A percentile compares a stretch with the other conserved stretches of the same genome.
phyloP scores from a whole-genome alignment of 2,797 vertebrate species.

The Periophthalmus magnuspinnatus region DNA sequence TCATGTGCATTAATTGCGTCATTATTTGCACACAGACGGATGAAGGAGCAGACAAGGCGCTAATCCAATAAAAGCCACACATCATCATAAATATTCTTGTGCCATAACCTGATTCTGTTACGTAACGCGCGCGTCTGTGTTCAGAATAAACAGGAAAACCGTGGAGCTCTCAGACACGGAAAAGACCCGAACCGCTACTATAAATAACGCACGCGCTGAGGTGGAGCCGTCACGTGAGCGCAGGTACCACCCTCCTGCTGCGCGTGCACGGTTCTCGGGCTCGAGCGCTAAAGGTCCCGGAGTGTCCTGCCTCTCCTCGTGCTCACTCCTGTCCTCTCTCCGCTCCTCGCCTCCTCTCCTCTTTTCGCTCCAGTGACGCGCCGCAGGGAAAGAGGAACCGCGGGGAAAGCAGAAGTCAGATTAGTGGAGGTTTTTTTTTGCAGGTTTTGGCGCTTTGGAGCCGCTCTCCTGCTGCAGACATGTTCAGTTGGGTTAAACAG shows the following conservation, averaged over 20 bases:
- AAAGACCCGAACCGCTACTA: background rate
- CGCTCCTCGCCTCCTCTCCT: background rate
- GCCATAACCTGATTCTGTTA: too few species aligned
- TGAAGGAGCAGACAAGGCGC: too few species aligned
- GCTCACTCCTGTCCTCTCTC: background rate
- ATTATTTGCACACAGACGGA: too few species aligned
- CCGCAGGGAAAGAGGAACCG: background rate
- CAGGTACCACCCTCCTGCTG: slow-evolving; percentile 9
- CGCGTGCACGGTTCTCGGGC: slow-evolving; percentile 2
- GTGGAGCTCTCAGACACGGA: too few species aligned
- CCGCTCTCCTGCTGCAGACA: slow-evolving; percentile 33
- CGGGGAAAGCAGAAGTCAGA: background rate
- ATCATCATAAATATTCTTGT: too few species aligned
- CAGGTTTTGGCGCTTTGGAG: background rate
- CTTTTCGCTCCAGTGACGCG: background rate
- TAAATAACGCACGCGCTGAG: background rate
- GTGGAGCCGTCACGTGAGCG: background rate
- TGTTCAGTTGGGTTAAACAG: slow-evolving; percentile 93
- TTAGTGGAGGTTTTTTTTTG: too few species aligned
- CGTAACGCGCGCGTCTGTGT: too few species aligned
- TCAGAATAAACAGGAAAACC: too few species aligned
- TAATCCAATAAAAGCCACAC: too few species aligned
- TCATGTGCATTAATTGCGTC: too few species aligned
- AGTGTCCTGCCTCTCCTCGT: background rate
- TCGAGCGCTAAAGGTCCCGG: background rate